These are phyloP conservation scores for Triplophysa rosa DNA, from an alignment of 2,113 vertebrate genomes.

Conservation along the genomic window DNA sequence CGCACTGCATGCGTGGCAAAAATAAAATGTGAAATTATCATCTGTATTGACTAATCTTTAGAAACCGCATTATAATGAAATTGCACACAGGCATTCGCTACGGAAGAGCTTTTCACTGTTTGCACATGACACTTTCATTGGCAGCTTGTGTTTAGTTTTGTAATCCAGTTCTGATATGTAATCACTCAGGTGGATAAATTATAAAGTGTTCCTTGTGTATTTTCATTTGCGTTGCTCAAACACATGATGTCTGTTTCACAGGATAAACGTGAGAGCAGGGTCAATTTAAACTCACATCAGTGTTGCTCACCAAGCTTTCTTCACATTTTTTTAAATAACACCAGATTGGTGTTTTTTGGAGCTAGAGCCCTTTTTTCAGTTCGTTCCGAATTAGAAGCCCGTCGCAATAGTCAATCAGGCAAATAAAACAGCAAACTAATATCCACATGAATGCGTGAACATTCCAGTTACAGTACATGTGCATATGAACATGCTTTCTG, in stretches of 20 bases:
- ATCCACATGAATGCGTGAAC: neutral
- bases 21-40: neutral
- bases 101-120: slow-evolving; percentile 37
- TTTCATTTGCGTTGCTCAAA: neutral
- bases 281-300: too few species aligned
- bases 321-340: too few species aligned
- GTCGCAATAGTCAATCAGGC: too few species aligned
- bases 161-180: slow-evolving; percentile 53
- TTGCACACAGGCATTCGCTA: slow-evolving; percentile 8
- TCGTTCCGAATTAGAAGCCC: too few species aligned
- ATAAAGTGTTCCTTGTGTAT: neutral
- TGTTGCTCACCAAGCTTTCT: too few species aligned
- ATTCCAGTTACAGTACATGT: neutral
- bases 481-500: slow-evolving; percentile 33
- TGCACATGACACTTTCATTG: slow-evolving; percentile 53
- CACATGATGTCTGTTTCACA: too few species aligned
- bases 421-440: neutral
- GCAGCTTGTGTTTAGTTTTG: slow-evolving; percentile 48
- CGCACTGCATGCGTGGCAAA: neutral
- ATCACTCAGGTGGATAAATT: slow-evolving; percentile 51
- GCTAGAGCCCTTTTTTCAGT: too few species aligned
- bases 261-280: too few species aligned
- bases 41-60: neutral
- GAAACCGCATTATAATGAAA: neutral
- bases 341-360: too few species aligned